Conservation (phyloP, 2,888 invertebrate species). For the Polydrusus tereticollis region DNA sequence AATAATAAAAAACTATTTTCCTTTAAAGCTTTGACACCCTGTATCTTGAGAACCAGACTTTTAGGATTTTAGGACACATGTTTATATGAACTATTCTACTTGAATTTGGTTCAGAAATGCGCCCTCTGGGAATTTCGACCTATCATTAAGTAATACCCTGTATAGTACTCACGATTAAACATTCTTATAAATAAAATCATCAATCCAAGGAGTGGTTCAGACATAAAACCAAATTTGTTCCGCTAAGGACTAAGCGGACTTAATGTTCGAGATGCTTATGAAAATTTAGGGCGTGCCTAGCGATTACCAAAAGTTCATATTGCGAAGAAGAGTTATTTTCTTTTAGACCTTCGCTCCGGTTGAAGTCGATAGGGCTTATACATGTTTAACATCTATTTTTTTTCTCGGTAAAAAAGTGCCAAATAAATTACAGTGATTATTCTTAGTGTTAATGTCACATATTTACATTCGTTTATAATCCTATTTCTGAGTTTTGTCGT, state of each 20-base stretch:
- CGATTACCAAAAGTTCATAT: slow-evolving; percentile 31
- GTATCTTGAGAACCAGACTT: too few relatives aligned
- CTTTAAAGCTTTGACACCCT: too few relatives aligned
- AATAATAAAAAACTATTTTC: too few relatives aligned
- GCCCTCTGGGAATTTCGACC: too few relatives aligned
- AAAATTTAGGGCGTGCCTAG: slow-evolving; percentile 14
- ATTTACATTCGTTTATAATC: background rate
- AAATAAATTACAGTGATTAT: background rate
- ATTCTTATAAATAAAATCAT: slow-evolving; percentile 13
- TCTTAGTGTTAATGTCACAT: background rate
- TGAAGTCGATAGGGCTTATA: slow-evolving; percentile 14
- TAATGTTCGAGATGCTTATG: slow-evolving; percentile 9
- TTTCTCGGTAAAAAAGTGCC: background rate
- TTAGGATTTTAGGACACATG: too few relatives aligned
- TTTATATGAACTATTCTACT: too few relatives aligned
- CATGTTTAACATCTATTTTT: background rate
- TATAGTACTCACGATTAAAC: slow-evolving; percentile 7
- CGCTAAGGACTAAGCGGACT: slow-evolving; percentile 17
- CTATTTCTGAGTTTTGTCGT: slow-evolving; percentile 7
- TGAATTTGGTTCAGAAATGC: too few relatives aligned
- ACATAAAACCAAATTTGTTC: slow-evolving; percentile 42
- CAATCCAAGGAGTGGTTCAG: slow-evolving; percentile 20
- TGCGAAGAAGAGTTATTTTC: slow-evolving; percentile 34
- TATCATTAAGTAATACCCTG: background rate
- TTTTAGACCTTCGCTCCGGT: slow-evolving; percentile 30